Evolutionary conservation across 2,113 vertebrate genomes (phyloP), one percentile per base, ranked within the genome.

Genomic region (Archocentrus centrarchus): DNA sequence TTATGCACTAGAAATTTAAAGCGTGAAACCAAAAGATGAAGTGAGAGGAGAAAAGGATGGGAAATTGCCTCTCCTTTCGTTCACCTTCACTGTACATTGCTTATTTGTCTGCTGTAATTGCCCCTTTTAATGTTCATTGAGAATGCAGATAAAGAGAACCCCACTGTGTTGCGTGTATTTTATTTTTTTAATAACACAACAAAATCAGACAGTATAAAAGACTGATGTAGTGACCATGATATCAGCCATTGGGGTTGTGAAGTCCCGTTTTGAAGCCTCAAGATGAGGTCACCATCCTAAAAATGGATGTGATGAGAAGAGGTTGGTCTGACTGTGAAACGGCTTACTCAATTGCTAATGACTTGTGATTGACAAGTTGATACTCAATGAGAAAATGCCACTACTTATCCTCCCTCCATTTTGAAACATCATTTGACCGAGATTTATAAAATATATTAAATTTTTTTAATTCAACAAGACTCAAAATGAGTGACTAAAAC

Each of bases 61-160:
- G 73, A 90, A 92, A 93, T 88, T 87, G 79, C 84, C 78, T 92
- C 70, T 81, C 75, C 81, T 78, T 86, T 92, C 90, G 82, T 91
- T 93, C 84, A 90, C 85, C 84, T 83, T 83, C 61, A 77, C 79
- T 59, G 44, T 90, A 76, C 82, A 84, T 89, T 84, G 81, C 87
- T 91, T 92, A 90, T 93, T 92, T 93, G 83, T 93, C 81, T 83
- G 70, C 70, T 80, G 87, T 91, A 92, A 94, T 91, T 91, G 89
- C 82, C 62, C 84, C 81, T 81, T 91, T 84, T 88, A 92, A 89
- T 93, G 88, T 87, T 78, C 58, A 55, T 20, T 61, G 14, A 84
- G 76, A 85, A 87, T 66, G 86, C 83, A 89, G 85, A 88, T 88
- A 89, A 41, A 66, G 47, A 68, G 58, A 89, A 84, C 37, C 73